These are phyloP conservation scores for Ceriagrion tenellum DNA, from an alignment of 2,888 invertebrate species.

Conservation along the genomic window DNA sequence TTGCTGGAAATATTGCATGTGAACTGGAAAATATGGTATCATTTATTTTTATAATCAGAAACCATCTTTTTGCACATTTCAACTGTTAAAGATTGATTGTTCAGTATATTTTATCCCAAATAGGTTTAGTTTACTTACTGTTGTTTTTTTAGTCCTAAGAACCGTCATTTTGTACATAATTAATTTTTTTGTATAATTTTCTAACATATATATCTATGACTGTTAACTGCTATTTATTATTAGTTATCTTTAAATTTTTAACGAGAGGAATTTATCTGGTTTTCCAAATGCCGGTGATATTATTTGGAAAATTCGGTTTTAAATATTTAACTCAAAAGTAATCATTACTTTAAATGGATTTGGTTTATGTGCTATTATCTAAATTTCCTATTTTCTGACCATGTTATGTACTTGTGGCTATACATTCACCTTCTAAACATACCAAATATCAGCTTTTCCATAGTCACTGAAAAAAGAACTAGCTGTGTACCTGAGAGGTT, in stretches of 20 bases:
- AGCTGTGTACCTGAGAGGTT: constrained; percentile 40
- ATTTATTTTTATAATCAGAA: constrained; percentile 23
- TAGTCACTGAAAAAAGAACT: constrained; percentile 10
- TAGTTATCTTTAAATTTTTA: constrained; percentile 20
- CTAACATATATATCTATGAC: constrained; percentile 18
- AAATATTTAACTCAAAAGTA: constrained; percentile 41
- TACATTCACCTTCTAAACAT: not conserved
- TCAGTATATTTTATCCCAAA: constrained; percentile 5
- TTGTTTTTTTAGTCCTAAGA: not conserved
- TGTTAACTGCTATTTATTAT: constrained; percentile 45
- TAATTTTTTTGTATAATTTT: constrained; percentile 34
- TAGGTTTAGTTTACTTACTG: constrained; percentile 3
- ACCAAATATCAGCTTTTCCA: constrained; percentile 49
- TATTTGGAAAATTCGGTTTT: constrained; percentile 9
- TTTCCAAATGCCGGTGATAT: constrained; percentile 15
- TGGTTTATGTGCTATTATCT: not conserved
- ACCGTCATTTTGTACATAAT: constrained; percentile 7
- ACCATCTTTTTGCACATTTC: constrained; percentile 2
- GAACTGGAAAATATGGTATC: too few relatives aligned
- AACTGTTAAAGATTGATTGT: constrained; percentile 16
- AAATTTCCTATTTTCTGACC: not conserved
- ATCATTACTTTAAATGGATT: not conserved
- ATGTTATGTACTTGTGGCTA: not conserved
- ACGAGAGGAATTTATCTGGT: not conserved
- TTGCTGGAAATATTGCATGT: too few relatives aligned